phyloP scores from a whole-genome alignment of 1,140 invertebrate genomes.

The Lepidotrigona ventralis region DNA sequence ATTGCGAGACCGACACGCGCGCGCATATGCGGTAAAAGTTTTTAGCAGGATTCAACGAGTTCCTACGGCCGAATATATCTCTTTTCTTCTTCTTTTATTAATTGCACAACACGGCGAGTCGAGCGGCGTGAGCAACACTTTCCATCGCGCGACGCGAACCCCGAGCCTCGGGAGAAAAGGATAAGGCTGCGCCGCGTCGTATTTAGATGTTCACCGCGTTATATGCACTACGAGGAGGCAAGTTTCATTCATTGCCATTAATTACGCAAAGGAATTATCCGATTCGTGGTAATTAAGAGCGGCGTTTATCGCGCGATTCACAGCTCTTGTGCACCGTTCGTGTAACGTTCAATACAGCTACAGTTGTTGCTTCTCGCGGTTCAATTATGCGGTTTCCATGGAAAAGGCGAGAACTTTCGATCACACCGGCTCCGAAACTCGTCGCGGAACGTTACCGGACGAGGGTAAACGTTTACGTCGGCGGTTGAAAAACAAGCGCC shows the following conservation, averaged over 20 bases:
- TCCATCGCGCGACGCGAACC: background rate
- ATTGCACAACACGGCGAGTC: background rate
- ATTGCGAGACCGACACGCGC: conserved; percentile 11
- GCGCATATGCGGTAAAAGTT: conserved; percentile 29
- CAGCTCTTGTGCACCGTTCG: background rate
- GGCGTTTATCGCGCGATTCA: background rate
- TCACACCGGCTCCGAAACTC: background rate
- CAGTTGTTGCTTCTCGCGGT: background rate
- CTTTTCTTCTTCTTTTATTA: background rate
- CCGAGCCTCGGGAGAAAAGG: background rate
- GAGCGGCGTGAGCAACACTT: background rate
- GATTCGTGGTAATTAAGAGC: conserved; percentile 6
- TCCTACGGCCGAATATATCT: background rate
- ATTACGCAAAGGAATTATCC: conserved; percentile 26
- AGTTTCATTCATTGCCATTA: conserved; percentile 11
- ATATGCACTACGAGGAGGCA: background rate
- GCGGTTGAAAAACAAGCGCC: conserved; percentile 2
- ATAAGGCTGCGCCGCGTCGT: background rate
- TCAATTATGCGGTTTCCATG: background rate
- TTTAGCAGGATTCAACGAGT: conserved; percentile 1
- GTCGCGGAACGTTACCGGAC: background rate
- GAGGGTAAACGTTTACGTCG: too few species aligned
- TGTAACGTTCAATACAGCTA: background rate
- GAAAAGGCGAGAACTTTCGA: background rate
- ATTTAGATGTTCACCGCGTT: background rate